Base-by-base conservation (phyloP, 2,888 invertebrate genomes). In the Drosophila mayaguana region DNA sequence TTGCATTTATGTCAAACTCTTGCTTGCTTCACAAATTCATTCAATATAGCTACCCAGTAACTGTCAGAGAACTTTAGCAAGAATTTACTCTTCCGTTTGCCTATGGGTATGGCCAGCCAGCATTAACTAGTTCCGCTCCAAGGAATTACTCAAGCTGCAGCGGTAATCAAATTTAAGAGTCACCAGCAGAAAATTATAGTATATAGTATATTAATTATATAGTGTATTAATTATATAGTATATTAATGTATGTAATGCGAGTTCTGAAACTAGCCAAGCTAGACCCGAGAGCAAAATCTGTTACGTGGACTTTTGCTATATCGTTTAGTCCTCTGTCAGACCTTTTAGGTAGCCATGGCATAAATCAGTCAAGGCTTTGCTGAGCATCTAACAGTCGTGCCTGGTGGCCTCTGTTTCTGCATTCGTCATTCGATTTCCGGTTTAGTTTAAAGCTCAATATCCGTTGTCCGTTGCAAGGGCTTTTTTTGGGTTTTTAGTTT, bases 371-470 rank as follows among this genome's bases (percentile, higher is more conserved):
- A 7, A 8, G 5, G 20, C 7, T 8, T 16, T 28, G 18, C 28
- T 5, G 43, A 20, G 63, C 18, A 63, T 53, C n/a, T 38, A 3
- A 5, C 11, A 51, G 64, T 64, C 51, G 36, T 20, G 28, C 14
- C 8, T 18, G 4, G 18, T 11, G 16, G 12, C 12, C 3, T 7
- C 25, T 40, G 9, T 20, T 16, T 12, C 4, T n/a, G 14, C 25
- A 64, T 48, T 48, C 40, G 20, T 25, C 34, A 56, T 42, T 55
- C 22, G 48, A 65, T 65, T 71, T 81, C 78, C 70, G 80, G 42
- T 73, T 78, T 59, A 72, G 72, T 48, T 82, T 67, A 73, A 75
- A 60, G 68, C 70, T 61, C 57, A 82, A 75, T 84, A 82, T 82
- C 82, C 78, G 71, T 65, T 78, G 42, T 76, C 61, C 57, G 22